These are phyloP conservation scores for Leptoteleia sp. DNA, from an alignment of 1,140 invertebrate genomes.

Conservation along the genomic window DNA sequence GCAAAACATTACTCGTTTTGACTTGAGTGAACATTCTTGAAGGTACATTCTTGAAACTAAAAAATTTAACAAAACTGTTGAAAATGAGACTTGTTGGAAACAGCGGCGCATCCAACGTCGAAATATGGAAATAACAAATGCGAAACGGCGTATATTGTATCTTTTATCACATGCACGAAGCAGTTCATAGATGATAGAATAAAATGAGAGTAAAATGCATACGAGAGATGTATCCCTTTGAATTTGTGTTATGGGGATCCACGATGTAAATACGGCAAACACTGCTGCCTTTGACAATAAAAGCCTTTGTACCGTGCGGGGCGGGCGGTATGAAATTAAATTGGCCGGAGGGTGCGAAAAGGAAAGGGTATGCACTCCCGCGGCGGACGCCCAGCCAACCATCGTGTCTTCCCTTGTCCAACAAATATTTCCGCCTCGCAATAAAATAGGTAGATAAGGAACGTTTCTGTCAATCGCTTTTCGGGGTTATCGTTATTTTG, in stretches of 20 bases:
- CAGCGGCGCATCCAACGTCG: neutral
- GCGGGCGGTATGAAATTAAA: conserved; percentile 60
- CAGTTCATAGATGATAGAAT: conserved; percentile 47
- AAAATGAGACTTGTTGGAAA: conserved; percentile 27
- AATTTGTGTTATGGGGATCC: conserved; percentile 61
- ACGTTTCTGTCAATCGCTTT: conserved; percentile 29
- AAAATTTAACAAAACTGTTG: conserved; percentile 29
- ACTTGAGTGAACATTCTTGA: neutral
- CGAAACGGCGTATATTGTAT: conserved; percentile 20
- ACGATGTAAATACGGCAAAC: conserved; percentile 59
- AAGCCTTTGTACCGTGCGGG: conserved; percentile 57
- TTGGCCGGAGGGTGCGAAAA: conserved; percentile 60
- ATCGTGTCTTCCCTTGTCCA: conserved; percentile 48
- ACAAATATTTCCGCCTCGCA: conserved; percentile 45
- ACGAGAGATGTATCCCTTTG: conserved; percentile 50
- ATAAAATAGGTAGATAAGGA: conserved; percentile 40
- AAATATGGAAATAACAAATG: conserved; percentile 39
- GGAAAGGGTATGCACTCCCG: conserved; percentile 45
- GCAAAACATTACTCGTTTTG: conserved; percentile 8
- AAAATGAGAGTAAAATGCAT: conserved; percentile 48
- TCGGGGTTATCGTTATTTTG: conserved; percentile 19
- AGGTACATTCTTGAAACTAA: conserved; percentile 9
- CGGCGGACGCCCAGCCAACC: conserved; percentile 23
- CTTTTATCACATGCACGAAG: conserved; percentile 25
- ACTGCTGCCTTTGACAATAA: conserved; percentile 59